Evolutionary conservation across 2,113 vertebrate genomes (phyloP), one percentile per base, ranked within the genome.

Genomic region (Pollimyrus isidori): DNA sequence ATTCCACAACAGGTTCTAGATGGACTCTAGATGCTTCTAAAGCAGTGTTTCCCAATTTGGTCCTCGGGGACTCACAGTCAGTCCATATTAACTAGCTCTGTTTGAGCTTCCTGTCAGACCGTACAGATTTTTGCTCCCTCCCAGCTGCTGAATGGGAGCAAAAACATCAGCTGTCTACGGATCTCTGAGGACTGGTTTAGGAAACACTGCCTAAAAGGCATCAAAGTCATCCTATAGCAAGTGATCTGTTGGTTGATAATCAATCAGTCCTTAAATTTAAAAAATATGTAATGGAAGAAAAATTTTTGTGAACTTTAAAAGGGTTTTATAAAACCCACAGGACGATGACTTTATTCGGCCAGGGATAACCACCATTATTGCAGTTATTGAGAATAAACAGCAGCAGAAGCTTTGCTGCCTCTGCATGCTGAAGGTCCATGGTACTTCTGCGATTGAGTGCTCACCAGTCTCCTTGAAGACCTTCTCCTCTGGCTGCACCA

Each of bases 381-480:
- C 10, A 35, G 69, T 11, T 76, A 76, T 80, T 42, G 5, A 76
- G 15, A 76, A 76, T 1, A 65, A 65, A 3, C 58, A 76, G 26
- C 11, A 0, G 10, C 62, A 73, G 65, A 73, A 73, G 10, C 10
- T 3, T 4, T 15, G 30, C 26, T 35, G 30, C 65, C 26, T 35
- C 65, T 46, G 15, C 82, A 42, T 3, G 26, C 23, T 46, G 35
- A 21, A 46, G 49, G 42, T 17, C 87, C 17, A 45, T 3, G 56
- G 35, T 87, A 6, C 30, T 69, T 39, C 42, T 9, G 45, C 30
- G 13, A 39, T 30, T 3, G n/a, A 45, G 62, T 87, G 35, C 94
- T 95, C 92, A 97, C 97, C 97, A 76, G 97, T 98, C 93, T 98
- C 97, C 90, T 96, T 95, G 93, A 98, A 97, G 90, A 96, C 96